These are phyloP conservation scores for Pollenia griseotomentosa DNA, from an alignment of 2,888 invertebrate species.

Conservation along the genomic window DNA sequence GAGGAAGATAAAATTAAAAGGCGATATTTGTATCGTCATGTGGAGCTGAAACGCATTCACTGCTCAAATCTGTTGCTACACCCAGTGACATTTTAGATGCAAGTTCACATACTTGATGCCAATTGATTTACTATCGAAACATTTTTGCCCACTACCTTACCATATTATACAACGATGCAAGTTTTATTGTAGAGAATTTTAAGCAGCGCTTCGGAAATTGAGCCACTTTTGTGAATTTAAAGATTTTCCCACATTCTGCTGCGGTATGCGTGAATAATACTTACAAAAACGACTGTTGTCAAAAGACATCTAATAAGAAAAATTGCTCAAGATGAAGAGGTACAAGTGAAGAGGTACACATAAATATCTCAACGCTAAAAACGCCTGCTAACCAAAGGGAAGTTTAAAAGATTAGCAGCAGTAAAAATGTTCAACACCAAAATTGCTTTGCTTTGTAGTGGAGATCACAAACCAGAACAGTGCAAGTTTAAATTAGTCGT, in stretches of 20 bases:
- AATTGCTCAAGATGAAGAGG: slow-evolving; percentile 51
- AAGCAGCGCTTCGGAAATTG: slow-evolving; percentile 17
- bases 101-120: neutral
- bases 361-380: slow-evolving; percentile 8
- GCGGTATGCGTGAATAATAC: slow-evolving; percentile 47
- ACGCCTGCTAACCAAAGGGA: too few relatives aligned
- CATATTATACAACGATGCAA: slow-evolving; percentile 43
- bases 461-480: slow-evolving; percentile 11
- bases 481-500: slow-evolving; percentile 25
- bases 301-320: slow-evolving; percentile 47
- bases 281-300: slow-evolving; percentile 46
- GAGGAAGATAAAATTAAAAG: slow-evolving; percentile 18
- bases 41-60: slow-evolving; percentile 26
- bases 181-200: slow-evolving; percentile 43
- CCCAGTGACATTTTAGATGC: slow-evolving; percentile 2
- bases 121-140: slow-evolving; percentile 2
- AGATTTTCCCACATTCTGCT: too few relatives aligned
- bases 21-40: slow-evolving; percentile 43
- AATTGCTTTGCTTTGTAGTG: slow-evolving; percentile 14
- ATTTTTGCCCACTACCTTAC: too few relatives aligned
- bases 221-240: slow-evolving; percentile 36
- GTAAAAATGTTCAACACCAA: too few relatives aligned
- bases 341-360: slow-evolving; percentile 40
- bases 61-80: slow-evolving; percentile 15
- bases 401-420: too few relatives aligned